A percentile compares a stretch with the other conserved stretches of the same genome.
Evolutionary conservation across 2,113 vertebrate species (phyloP).

Genomic region (Erinaceus europaeus): DNA sequence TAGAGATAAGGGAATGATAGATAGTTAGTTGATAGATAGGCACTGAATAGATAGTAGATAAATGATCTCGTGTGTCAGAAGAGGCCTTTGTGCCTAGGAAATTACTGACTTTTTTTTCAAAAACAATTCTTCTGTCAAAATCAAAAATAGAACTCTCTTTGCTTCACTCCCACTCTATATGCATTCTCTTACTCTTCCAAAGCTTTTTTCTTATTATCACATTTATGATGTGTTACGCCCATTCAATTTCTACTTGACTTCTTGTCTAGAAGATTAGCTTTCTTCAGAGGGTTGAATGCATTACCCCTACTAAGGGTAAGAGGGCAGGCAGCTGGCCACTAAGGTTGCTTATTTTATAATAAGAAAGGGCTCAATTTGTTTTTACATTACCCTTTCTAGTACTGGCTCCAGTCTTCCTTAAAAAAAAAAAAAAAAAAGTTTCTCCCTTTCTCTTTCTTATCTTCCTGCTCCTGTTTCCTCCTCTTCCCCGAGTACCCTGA

Average conservation of each 20-base stretch:
- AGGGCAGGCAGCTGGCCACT: background rate
- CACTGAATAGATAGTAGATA: constrained; percentile 72
- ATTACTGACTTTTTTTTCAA: constrained; percentile 67
- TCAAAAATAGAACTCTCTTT: constrained; percentile 75
- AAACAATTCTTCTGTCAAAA: constrained; percentile 78
- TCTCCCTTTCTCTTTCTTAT: background rate
- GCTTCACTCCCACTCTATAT: constrained; percentile 51
- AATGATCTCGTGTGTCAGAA: constrained; percentile 73
- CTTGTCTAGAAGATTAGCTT: constrained; percentile 39
- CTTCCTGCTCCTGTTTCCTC: background rate
- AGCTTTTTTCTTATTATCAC: constrained; percentile 43
- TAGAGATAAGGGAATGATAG: constrained; percentile 72
- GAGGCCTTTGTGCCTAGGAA: constrained; percentile 73
- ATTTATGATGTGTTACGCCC: constrained; percentile 34
- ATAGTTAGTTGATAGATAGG: constrained; percentile 73
- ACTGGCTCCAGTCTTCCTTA: background rate
- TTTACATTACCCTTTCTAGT: background rate
- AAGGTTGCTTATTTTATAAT: background rate
- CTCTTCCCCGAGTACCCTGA: background rate
- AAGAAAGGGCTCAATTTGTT: background rate
- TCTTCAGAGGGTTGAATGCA: background rate
- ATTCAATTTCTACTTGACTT: constrained; percentile 42
- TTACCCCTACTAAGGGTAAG: background rate
- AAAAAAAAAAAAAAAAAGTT: too few relatives aligned
- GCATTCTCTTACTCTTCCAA: constrained; percentile 53